Evolutionary conservation across 2,113 vertebrate genomes (phyloP).

Genomic region (Callipepla californica): DNA sequence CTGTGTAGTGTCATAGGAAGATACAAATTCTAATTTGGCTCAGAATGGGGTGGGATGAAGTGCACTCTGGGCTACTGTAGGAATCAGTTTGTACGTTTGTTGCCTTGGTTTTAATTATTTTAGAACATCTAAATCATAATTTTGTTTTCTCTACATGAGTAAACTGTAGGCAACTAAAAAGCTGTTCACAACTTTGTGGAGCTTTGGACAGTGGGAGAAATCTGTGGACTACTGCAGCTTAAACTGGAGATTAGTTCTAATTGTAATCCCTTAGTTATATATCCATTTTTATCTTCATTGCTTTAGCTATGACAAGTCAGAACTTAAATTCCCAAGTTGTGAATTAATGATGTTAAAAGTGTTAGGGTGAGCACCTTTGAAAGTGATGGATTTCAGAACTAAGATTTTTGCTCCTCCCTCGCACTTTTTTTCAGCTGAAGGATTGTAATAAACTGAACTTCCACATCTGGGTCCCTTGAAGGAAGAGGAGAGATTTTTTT

Average conservation of each 20-base stretch:
- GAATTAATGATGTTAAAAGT: neutral
- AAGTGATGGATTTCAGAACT: neutral
- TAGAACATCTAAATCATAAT: neutral
- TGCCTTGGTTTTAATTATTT: neutral
- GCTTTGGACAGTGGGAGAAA: neutral
- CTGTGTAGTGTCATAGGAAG: neutral
- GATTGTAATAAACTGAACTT: neutral
- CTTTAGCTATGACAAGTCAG: neutral
- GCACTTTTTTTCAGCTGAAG: neutral
- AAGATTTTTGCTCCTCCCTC: neutral
- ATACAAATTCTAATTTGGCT: neutral
- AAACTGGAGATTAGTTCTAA: neutral
- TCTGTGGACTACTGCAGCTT: neutral
- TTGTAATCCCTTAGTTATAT: neutral
- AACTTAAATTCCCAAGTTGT: neutral
- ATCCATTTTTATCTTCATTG: neutral
- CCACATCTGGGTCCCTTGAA: rapidly evolving
- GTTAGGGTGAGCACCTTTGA: neutral
- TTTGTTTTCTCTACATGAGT: neutral
- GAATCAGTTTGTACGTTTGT: neutral
- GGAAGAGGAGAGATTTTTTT: neutral
- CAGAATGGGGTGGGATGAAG: neutral
- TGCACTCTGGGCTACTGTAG: rapidly evolving
- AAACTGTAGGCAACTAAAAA: neutral
- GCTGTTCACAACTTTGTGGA: neutral